Evolutionary conservation across 2,113 vertebrate species (phyloP).

Genomic region (Hippolais icterina): DNA sequence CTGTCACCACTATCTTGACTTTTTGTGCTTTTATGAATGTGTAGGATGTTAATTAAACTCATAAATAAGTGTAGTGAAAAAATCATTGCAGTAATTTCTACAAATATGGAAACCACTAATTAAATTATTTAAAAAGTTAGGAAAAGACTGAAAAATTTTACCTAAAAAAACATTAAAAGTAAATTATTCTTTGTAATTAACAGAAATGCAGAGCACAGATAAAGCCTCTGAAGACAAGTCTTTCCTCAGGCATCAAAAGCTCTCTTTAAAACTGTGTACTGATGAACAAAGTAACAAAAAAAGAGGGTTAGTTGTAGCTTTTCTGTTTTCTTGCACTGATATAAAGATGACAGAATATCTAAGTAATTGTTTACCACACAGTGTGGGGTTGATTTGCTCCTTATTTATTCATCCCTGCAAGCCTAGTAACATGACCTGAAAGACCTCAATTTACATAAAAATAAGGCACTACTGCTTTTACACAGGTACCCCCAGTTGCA

Average conservation of each 20-base stretch:
- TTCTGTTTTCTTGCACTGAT: slow-evolving; percentile 7
- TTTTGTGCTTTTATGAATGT: not conserved
- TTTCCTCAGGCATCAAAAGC: not conserved
- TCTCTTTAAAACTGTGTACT: not conserved
- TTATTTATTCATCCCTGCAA: slow-evolving; percentile 42
- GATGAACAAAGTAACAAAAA: slow-evolving; percentile 8
- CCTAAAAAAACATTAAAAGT: not conserved
- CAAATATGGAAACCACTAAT: not conserved
- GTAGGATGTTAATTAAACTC: not conserved
- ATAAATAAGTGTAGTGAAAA: not conserved
- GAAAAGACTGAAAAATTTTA: not conserved
- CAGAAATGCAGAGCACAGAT: not conserved
- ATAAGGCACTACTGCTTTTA: slow-evolving; percentile 61
- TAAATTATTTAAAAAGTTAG: not conserved
- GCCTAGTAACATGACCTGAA: slow-evolving; percentile 54
- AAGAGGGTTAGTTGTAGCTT: not conserved
- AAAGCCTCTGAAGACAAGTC: not conserved
- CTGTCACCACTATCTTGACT: not conserved
- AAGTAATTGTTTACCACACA: slow-evolving; percentile 43
- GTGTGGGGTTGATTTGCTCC: slow-evolving; percentile 19
- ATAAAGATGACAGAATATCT: slow-evolving; percentile 6
- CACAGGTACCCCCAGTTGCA: slow-evolving; percentile 66
- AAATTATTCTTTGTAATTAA: slow-evolving; percentile 4
- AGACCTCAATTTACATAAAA: slow-evolving; percentile 72
- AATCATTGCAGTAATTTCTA: not conserved